Evolutionary conservation across 2,797 vertebrate species (phyloP).

Genomic region (Enteromius radiatus): DNA sequence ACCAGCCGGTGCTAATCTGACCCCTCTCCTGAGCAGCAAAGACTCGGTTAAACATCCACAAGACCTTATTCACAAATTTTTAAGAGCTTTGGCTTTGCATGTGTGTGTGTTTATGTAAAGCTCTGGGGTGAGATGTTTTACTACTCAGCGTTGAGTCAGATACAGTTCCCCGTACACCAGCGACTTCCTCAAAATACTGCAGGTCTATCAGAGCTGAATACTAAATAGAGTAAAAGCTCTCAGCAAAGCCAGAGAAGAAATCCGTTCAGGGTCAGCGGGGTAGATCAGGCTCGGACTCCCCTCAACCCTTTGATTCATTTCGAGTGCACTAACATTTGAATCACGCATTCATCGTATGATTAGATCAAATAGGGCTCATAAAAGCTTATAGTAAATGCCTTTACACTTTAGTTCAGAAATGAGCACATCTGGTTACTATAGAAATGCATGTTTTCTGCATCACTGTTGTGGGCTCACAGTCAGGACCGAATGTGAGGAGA

Average conservation of each 20-base stretch:
- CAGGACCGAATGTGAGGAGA: not conserved
- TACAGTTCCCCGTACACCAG: slow-evolving; percentile 20
- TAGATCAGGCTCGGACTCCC: slow-evolving; percentile 5
- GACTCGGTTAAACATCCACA: not conserved
- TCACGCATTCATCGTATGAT: not conserved
- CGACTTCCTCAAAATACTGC: slow-evolving; percentile 36
- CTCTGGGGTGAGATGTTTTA: slow-evolving; percentile 18
- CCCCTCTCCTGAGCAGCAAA: slow-evolving; percentile 1
- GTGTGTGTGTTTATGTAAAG: slow-evolving; percentile 37
- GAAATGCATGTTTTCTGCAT: not conserved
- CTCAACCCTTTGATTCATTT: not conserved
- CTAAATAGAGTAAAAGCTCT: slow-evolving; percentile 6
- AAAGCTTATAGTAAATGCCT: not conserved
- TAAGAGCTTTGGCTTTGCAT: slow-evolving; percentile 10
- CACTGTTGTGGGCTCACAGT: not conserved
- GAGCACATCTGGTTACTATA: not conserved
- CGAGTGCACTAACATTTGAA: not conserved
- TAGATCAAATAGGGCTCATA: not conserved
- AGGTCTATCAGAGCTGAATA: slow-evolving; percentile 40
- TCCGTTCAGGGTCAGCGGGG: not conserved
- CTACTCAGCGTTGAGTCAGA: not conserved
- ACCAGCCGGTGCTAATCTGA: not conserved
- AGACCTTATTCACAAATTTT: not conserved
- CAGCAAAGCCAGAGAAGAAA: not conserved
- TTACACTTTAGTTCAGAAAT: not conserved